Conservation (phyloP, 2,113 vertebrate genomes). For the Catharus bicknelli region DNA sequence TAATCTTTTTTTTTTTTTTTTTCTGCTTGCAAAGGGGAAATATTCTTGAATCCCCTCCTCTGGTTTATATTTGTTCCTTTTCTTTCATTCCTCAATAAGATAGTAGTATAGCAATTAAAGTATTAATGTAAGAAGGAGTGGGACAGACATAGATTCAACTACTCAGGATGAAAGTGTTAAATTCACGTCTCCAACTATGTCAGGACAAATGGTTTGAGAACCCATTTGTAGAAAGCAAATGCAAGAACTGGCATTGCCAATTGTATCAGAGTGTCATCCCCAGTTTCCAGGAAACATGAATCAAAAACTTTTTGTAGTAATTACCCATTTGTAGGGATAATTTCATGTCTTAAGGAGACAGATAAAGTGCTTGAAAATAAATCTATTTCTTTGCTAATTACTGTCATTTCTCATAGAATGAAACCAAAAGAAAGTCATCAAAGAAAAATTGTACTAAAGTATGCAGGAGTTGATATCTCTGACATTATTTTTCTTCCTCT, state of each 20-base stretch:
- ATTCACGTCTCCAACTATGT: neutral
- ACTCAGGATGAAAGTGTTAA: neutral
- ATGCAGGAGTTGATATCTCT: neutral
- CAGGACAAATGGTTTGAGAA: neutral
- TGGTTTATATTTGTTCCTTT: accelerated
- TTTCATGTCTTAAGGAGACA: neutral
- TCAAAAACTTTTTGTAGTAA: neutral
- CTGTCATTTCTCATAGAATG: neutral
- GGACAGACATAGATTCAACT: neutral
- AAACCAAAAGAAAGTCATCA: neutral
- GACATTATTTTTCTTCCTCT: neutral
- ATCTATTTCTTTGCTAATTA: neutral
- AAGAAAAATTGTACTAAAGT: neutral
- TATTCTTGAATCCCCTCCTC: accelerated
- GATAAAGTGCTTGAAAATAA: neutral
- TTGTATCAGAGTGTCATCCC: neutral
- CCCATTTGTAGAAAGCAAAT: neutral
- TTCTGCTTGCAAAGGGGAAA: neutral
- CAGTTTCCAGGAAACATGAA: neutral
- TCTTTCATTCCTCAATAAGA: neutral
- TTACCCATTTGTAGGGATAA: neutral
- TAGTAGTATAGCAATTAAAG: neutral
- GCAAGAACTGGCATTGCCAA: neutral
- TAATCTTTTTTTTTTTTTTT: neutral
- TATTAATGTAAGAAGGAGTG: neutral